Conservation (phyloP, 2,797 vertebrate genomes). For the Arremon aurantiirostris region DNA sequence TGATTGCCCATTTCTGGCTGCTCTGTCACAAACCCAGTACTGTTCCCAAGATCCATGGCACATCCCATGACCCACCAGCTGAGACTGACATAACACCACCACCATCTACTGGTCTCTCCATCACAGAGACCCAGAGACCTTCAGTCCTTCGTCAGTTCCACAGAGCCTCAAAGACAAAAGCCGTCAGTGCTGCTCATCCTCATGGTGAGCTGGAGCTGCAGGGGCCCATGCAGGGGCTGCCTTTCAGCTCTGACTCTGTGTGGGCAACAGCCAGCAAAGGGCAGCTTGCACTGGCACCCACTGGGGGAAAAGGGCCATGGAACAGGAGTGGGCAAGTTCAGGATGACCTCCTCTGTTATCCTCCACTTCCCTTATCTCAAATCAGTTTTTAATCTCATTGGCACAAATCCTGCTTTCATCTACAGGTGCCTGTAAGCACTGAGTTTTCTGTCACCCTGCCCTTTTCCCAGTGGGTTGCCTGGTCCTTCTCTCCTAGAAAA, state of each 20-base stretch:
- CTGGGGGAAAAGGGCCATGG: not conserved
- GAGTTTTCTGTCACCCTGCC: not conserved
- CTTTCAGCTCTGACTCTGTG: not conserved
- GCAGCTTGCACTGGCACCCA: not conserved
- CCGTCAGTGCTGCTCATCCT: accelerated
- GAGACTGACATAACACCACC: not conserved
- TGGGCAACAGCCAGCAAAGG: not conserved
- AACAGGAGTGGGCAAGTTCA: not conserved
- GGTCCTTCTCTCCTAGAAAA: not conserved
- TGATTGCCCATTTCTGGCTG: not conserved
- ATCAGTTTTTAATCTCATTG: not conserved
- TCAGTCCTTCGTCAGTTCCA: not conserved
- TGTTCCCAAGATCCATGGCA: not conserved
- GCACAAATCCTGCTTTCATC: not conserved
- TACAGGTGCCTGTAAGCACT: not conserved
- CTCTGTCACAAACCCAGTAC: not conserved
- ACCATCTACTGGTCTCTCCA: not conserved
- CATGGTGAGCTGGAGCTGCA: not conserved
- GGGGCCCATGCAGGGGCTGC: not conserved
- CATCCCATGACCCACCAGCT: not conserved
- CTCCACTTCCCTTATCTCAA: not conserved
- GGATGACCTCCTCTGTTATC: not conserved
- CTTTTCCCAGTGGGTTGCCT: not conserved
- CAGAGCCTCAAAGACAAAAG: not conserved
- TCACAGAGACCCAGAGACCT: not conserved